A percentile compares a stretch with the other conserved stretches of the same genome.
Conservation (phyloP, 2,113 vertebrate species). For the Sardina pilchardus region DNA sequence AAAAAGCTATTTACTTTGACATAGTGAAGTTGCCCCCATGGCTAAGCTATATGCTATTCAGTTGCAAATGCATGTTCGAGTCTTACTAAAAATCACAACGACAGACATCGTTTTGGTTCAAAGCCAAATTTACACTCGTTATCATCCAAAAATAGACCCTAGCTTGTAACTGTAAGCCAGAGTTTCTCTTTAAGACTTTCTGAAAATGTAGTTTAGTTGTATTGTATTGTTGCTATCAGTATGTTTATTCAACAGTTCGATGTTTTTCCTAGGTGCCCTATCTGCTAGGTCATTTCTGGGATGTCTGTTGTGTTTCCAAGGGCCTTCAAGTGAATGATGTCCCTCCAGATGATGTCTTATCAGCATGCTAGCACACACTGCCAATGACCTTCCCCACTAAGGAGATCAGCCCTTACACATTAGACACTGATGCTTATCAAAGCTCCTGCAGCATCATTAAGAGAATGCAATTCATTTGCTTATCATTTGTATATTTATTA, state of each 20-base stretch:
- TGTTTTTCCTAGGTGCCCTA: not conserved
- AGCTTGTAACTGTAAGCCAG: too few species aligned
- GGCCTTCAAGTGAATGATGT: conserved; percentile 14
- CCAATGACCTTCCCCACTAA: conserved; percentile 5
- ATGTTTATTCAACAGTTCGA: not conserved
- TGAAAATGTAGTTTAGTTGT: not conserved
- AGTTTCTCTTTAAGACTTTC: not conserved
- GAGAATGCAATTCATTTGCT: not conserved
- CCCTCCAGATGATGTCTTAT: conserved; percentile 7
- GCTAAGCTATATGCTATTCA: too few species aligned
- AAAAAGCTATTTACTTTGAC: too few species aligned
- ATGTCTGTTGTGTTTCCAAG: not conserved
- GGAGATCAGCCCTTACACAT: not conserved
- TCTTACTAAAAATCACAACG: too few species aligned
- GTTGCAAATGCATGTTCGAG: too few species aligned
- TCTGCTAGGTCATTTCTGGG: conserved; percentile 15
- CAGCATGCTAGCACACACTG: not conserved
- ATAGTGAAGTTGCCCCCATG: too few species aligned
- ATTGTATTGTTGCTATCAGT: not conserved
- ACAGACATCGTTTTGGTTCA: too few species aligned
- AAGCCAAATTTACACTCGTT: too few species aligned
- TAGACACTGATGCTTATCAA: not conserved
- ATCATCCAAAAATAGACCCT: too few species aligned
- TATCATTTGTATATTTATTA: not conserved
- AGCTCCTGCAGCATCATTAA: not conserved